A percentile compares a stretch with the other conserved stretches of the same genome.
Conservation (phyloP, 2,888 invertebrate species). For the Drosophila aldrichi region DNA sequence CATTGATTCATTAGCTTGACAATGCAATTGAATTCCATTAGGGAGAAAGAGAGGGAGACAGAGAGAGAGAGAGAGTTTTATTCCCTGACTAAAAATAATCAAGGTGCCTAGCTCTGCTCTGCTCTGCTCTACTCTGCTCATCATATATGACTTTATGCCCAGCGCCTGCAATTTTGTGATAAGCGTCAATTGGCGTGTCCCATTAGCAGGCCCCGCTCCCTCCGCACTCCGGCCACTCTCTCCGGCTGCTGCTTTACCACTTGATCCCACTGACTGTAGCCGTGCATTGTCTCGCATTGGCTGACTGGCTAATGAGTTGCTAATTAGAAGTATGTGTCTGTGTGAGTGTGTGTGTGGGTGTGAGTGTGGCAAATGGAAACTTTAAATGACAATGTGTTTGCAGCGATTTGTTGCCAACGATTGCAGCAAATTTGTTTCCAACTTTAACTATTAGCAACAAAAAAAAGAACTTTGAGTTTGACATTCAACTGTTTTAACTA, state of each 20-base stretch:
- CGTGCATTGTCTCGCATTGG: conserved; percentile 56
- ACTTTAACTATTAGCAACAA: neutral
- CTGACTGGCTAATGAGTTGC: conserved; percentile 71
- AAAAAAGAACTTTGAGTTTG: neutral
- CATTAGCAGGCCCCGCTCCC: conserved; percentile 18
- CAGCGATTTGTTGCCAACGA: conserved; percentile 11
- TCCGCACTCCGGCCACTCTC: too few relatives aligned
- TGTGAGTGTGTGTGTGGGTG: neutral
- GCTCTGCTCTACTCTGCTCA: neutral
- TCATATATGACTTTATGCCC: conserved; percentile 8
- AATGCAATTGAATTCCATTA: conserved; percentile 53
- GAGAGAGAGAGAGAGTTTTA: conserved; percentile 12
- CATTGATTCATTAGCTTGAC: conserved; percentile 64
- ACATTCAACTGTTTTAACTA: neutral
- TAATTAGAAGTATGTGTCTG: conserved; percentile 52
- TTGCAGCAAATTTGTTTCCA: conserved; percentile 20
- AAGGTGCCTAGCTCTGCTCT: conserved; percentile 17
- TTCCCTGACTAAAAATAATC: conserved; percentile 48
- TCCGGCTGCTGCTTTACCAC: neutral
- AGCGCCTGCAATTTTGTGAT: conserved; percentile 64
- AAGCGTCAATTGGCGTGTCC: conserved; percentile 60
- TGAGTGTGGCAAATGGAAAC: conserved; percentile 31
- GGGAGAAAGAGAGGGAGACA: conserved; percentile 16
- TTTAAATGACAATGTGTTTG: conserved; percentile 39
- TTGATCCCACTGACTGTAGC: conserved; percentile 4